Evolutionary conservation across 2,888 invertebrate genomes (phyloP).

Genomic region (Meandrusa payeni): DNA sequence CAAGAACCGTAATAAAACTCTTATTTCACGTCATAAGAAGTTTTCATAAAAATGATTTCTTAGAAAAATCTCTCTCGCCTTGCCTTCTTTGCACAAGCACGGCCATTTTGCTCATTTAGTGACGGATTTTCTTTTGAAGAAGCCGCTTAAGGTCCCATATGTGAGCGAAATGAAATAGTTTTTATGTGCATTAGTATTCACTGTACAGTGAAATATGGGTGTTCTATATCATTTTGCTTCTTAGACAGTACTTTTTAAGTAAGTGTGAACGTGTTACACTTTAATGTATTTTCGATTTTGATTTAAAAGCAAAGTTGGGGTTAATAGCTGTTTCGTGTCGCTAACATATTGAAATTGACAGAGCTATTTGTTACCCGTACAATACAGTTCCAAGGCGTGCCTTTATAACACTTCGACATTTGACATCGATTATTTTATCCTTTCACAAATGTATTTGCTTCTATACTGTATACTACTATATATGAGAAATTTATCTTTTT

Average conservation of each 20-base stretch:
- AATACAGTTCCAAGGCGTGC: constrained; percentile 8
- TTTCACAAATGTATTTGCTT: constrained; percentile 9
- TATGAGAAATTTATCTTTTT: too few relatives aligned
- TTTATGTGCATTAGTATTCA: constrained; percentile 15
- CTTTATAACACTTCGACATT: constrained; percentile 6
- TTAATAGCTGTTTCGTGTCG: constrained; percentile 15
- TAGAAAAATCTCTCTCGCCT: constrained; percentile 15
- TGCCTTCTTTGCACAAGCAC: constrained; percentile 16
- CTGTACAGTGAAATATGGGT: constrained; percentile 1
- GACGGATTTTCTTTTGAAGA: constrained; percentile 21
- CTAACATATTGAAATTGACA: constrained; percentile 4
- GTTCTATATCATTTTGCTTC: neutral
- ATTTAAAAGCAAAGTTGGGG: constrained; percentile 5
- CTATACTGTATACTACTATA: too few relatives aligned
- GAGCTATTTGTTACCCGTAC: constrained; percentile 13
- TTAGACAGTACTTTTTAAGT: neutral
- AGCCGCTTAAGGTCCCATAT: constrained; percentile 8
- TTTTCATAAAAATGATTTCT: constrained; percentile 16
- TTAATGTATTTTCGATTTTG: constrained; percentile 8
- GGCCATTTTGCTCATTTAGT: constrained; percentile 23
- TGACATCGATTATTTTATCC: constrained; percentile 13
- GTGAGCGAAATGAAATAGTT: constrained; percentile 16
- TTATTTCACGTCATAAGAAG: constrained; percentile 3
- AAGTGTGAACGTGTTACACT: constrained; percentile 2
- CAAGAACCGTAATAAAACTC: neutral